These are phyloP conservation scores for Chlorops oryzae DNA, from an alignment of 1,140 invertebrate species.

Conservation along the genomic window DNA sequence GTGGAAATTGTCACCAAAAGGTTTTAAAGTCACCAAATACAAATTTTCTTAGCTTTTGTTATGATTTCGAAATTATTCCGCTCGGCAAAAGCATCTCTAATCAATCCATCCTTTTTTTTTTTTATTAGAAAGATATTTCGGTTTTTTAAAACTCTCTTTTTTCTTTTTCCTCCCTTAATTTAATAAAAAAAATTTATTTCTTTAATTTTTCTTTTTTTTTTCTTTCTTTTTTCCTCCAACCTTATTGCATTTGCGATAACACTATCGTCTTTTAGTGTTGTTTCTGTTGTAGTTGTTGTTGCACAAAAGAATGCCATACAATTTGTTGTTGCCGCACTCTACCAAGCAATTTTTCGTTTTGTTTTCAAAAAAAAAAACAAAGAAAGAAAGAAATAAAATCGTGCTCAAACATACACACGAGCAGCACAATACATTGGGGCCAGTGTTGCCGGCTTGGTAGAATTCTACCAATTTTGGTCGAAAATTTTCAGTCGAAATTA, in stretches of 20 bases:
- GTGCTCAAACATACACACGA: not conserved
- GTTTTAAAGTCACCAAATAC: too few relatives aligned
- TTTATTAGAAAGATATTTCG: too few relatives aligned
- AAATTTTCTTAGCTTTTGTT: too few relatives aligned
- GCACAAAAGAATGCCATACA: conserved; percentile 46
- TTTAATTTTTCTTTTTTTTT: not conserved
- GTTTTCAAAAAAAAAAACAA: not conserved
- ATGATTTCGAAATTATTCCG: too few relatives aligned
- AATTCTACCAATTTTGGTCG: too few relatives aligned
- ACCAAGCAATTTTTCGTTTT: conserved; percentile 16
- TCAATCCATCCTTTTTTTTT: too few relatives aligned
- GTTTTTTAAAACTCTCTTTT: not conserved
- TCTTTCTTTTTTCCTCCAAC: not conserved
- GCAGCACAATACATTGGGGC: too few relatives aligned
- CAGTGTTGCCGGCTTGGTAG: too few relatives aligned
- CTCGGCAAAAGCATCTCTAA: too few relatives aligned
- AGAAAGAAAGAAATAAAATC: not conserved
- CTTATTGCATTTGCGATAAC: not conserved
- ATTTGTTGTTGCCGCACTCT: conserved; percentile 35
- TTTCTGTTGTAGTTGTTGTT: conserved; percentile 32
- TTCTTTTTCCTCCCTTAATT: not conserved
- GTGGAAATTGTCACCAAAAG: too few relatives aligned
- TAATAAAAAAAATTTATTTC: not conserved
- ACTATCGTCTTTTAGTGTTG: conserved; percentile 3
- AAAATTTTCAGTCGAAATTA: too few relatives aligned